Conservation (phyloP, 2,113 vertebrate genomes). For the Meriones unguiculatus region DNA sequence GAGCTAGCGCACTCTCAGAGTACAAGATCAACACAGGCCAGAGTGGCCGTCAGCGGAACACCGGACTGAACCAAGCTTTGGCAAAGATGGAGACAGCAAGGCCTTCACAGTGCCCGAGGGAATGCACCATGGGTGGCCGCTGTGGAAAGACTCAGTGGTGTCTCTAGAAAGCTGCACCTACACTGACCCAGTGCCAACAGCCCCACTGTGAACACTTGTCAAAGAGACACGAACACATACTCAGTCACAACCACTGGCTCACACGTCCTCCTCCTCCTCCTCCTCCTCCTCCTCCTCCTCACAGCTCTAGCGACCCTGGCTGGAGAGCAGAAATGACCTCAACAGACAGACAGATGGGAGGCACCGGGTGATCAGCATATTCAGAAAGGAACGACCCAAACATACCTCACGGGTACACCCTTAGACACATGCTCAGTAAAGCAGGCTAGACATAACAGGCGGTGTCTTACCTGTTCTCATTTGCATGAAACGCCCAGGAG, state of each 20-base stretch:
- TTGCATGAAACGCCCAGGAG: background rate
- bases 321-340: background rate
- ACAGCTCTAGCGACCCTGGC: background rate
- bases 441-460: background rate
- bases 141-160: background rate
- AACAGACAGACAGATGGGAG: fast-evolving
- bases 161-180: background rate
- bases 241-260: background rate
- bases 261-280: no score
- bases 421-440: background rate
- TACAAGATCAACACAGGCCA: background rate
- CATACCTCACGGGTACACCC: background rate
- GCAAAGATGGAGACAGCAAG: fast-evolving
- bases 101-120: background rate
- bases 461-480: background rate
- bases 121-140: background rate
- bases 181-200: background rate
- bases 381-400: background rate
- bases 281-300: background rate
- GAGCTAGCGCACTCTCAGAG: background rate
- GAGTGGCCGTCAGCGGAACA: background rate
- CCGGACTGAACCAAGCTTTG: background rate
- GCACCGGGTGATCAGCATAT: no score
- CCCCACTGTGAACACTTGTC: background rate
- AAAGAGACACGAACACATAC: background rate